phyloP scores from a whole-genome alignment of 2,113 vertebrate genomes.

The Cyanistes caeruleus region DNA sequence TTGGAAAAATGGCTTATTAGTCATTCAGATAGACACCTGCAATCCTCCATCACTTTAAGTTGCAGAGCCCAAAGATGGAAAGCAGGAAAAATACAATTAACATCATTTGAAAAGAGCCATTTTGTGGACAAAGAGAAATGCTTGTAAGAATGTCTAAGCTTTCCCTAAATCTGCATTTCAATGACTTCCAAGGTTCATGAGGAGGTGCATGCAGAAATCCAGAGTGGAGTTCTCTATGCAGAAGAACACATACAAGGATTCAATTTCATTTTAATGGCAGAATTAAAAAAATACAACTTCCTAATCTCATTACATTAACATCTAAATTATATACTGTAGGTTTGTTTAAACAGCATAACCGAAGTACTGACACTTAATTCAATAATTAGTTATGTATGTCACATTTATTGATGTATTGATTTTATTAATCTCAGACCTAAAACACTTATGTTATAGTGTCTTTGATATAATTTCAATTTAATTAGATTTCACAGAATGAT shows the following conservation, averaged over 20 bases:
- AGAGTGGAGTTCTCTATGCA: not conserved
- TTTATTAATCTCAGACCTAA: not conserved
- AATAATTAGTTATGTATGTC: not conserved
- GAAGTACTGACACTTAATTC: not conserved
- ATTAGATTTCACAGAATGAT: not conserved
- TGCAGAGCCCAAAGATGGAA: not conserved
- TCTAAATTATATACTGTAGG: not conserved
- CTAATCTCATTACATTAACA: not conserved
- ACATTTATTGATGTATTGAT: not conserved
- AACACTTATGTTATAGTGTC: not conserved
- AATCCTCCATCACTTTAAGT: not conserved
- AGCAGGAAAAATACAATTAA: not conserved
- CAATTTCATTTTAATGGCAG: not conserved
- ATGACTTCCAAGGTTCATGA: slow-evolving; percentile 51
- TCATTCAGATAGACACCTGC: not conserved
- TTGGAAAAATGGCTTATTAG: not conserved
- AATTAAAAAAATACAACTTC: not conserved
- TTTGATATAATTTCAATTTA: not conserved
- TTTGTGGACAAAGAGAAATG: not conserved
- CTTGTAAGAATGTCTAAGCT: not conserved
- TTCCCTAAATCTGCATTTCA: slow-evolving; percentile 23
- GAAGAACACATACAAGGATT: not conserved
- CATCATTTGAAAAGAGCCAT: not conserved
- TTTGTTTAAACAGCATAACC: not conserved
- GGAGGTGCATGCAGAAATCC: slow-evolving; percentile 49